A percentile compares a stretch with the other conserved stretches of the same genome.
phyloP scores from a whole-genome alignment of 53 echinoderm and acorn worm genomes.

The Echinarachnius parma region DNA sequence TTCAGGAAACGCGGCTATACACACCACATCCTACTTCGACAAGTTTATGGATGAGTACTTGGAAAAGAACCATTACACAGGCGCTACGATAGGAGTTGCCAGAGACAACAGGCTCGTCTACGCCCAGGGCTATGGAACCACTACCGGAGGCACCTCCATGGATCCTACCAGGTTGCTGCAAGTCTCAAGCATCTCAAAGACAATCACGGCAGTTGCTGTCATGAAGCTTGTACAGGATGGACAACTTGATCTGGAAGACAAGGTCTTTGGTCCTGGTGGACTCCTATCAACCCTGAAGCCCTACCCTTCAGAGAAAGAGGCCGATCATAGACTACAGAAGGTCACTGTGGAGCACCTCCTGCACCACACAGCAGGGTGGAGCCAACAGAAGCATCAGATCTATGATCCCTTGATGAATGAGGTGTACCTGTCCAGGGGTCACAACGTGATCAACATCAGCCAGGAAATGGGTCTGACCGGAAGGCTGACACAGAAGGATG shows the following conservation, averaged over 20 bases:
- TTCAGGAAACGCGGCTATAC: slow-evolving; percentile 19
- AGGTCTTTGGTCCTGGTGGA: slow-evolving; percentile 79
- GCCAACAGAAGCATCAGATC: slow-evolving; percentile 58
- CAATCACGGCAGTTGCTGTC: slow-evolving; percentile 80
- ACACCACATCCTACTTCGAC: slow-evolving; percentile 5
- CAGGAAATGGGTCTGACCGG: slow-evolving; percentile 62
- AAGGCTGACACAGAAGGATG: slow-evolving; percentile 52
- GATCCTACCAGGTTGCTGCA: slow-evolving; percentile 70
- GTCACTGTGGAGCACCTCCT: slow-evolving; percentile 85
- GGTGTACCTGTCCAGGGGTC: slow-evolving; percentile 75
- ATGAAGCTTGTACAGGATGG: slow-evolving; percentile 74
- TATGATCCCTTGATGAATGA: slow-evolving; percentile 86
- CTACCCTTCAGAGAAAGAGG: slow-evolving; percentile 19
- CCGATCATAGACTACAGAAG: slow-evolving; percentile 65
- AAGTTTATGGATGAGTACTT: slow-evolving; percentile 64
- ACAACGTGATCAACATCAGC: slow-evolving; percentile 75
- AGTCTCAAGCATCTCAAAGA: slow-evolving; percentile 92
- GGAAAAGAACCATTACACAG: slow-evolving; percentile 74
- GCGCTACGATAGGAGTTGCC: slow-evolving; percentile 74
- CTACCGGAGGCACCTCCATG: slow-evolving; percentile 52
- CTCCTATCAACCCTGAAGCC: slow-evolving; percentile 52
- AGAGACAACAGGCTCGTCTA: slow-evolving; percentile 54
- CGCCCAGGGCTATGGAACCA: slow-evolving; percentile 82
- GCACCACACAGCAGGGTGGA: slow-evolving; percentile 89
- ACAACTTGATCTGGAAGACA: slow-evolving; percentile 54